Conservation (phyloP, 2,113 vertebrate genomes). For the Proterorhinus semilunaris region DNA sequence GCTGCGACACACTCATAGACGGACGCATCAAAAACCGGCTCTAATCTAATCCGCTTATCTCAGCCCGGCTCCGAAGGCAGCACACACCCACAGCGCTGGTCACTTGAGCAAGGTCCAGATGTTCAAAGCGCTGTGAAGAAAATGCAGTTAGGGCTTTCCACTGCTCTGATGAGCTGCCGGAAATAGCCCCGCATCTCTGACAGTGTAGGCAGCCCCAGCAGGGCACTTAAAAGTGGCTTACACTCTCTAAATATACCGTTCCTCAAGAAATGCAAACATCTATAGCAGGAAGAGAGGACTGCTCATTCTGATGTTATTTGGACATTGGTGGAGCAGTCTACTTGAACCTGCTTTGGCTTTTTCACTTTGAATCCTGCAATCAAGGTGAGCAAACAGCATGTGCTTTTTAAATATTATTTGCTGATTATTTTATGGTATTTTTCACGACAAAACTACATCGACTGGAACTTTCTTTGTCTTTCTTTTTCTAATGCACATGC, state of each 20-base stretch:
- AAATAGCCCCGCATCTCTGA: slow-evolving; percentile 35
- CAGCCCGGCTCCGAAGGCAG: slow-evolving; percentile 13
- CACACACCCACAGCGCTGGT: slow-evolving; percentile 17
- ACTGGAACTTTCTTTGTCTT: too few relatives aligned
- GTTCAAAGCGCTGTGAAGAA: slow-evolving; percentile 43
- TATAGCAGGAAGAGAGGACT: background rate
- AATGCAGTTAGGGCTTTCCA: slow-evolving; percentile 35
- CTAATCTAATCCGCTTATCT: slow-evolving; percentile 40
- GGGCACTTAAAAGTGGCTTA: slow-evolving; percentile 18
- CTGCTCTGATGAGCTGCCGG: slow-evolving; percentile 29
- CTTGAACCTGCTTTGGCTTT: background rate
- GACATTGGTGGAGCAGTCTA: background rate
- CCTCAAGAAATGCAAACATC: slow-evolving; percentile 5
- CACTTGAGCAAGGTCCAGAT: slow-evolving; percentile 40
- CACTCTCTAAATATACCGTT: slow-evolving; percentile 5
- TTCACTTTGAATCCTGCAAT: background rate
- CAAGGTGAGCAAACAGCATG: background rate
- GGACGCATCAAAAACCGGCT: slow-evolving; percentile 28
- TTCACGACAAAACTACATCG: too few relatives aligned
- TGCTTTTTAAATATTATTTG: background rate
- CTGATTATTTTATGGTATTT: too few relatives aligned
- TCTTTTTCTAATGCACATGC: too few relatives aligned
- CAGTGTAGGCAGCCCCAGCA: slow-evolving; percentile 16
- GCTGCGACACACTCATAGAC: slow-evolving; percentile 30
- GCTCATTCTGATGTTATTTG: background rate